Evolutionary conservation across 1,140 invertebrate genomes (phyloP).

Genomic region (Penaeus japonicus): DNA sequence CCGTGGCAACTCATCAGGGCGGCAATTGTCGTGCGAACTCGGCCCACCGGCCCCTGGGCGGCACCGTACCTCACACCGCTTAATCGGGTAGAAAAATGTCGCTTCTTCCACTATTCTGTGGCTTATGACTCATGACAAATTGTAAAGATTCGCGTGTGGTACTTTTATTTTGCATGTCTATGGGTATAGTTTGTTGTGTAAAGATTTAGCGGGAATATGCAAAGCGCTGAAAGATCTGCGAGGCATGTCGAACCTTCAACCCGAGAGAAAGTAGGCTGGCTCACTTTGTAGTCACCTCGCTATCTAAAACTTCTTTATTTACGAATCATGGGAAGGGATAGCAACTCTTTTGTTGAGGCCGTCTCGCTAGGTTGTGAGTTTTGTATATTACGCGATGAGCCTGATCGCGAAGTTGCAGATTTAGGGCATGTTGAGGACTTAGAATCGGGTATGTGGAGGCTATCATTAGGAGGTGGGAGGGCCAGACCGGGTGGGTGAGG

Average conservation of each 20-base stretch:
- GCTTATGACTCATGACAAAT: no score
- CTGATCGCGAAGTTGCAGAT: background rate
- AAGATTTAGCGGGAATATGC: background rate
- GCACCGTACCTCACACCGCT: background rate
- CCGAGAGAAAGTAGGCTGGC: slow-evolving; percentile 52
- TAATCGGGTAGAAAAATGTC: slow-evolving; percentile 4
- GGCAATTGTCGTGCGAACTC: slow-evolving; percentile 43
- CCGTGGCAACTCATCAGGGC: slow-evolving; percentile 35
- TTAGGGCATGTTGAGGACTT: background rate
- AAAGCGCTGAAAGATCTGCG: background rate
- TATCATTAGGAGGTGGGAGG: slow-evolving; percentile 55
- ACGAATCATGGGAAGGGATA: background rate
- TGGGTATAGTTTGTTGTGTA: no score
- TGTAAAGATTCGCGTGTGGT: no score
- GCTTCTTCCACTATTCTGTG: no score
- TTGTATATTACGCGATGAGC: background rate
- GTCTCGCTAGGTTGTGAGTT: background rate
- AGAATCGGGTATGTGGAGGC: slow-evolving; percentile 7
- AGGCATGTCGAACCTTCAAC: slow-evolving; percentile 38
- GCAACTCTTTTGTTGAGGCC: background rate
- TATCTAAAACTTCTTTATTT: background rate
- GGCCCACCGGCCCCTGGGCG: slow-evolving; percentile 42
- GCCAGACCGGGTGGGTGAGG: slow-evolving; percentile 45
- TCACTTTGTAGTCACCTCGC: slow-evolving; percentile 27
- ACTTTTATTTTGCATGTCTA: no score